phyloP scores from a whole-genome alignment of 1,140 invertebrate species.

The Glossosoma conforme region DNA sequence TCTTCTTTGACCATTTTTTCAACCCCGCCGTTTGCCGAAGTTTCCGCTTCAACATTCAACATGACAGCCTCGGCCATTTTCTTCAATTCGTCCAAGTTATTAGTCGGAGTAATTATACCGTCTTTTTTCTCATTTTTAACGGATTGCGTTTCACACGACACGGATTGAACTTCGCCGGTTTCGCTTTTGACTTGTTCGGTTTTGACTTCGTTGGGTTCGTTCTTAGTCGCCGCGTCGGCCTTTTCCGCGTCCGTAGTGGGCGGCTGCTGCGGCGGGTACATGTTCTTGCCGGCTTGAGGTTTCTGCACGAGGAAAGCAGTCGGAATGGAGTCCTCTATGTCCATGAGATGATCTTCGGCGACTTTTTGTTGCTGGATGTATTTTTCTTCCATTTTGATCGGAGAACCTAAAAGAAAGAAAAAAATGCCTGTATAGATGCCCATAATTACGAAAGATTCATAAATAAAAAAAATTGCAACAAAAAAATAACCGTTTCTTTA shows the following conservation, averaged over 20 bases:
- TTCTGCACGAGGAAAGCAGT: constrained; percentile 50
- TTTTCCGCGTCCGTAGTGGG: not conserved
- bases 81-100: constrained; percentile 51
- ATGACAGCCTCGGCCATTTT: constrained; percentile 54
- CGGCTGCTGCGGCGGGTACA: not conserved
- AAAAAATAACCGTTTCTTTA: too few relatives aligned
- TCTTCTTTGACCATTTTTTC: constrained; percentile 51
- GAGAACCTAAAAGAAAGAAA: constrained; percentile 36
- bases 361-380: constrained; percentile 47
- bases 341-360: constrained; percentile 45
- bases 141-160: not conserved
- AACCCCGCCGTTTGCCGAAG: constrained; percentile 49
- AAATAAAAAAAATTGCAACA: too few relatives aligned
- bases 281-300: constrained; percentile 33
- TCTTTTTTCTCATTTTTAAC: constrained; percentile 35
- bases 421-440: too few relatives aligned
- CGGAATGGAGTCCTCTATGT: constrained; percentile 51
- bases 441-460: too few relatives aligned
- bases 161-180: not conserved
- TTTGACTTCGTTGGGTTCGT: constrained; percentile 34
- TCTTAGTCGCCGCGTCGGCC: constrained; percentile 33
- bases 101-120: constrained; percentile 37
- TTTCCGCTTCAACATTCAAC: constrained; percentile 43
- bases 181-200: constrained; percentile 14
- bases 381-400: constrained; percentile 52